Evolutionary conservation across 1,140 invertebrate species (phyloP).

Genomic region (Gerris buenoi): DNA sequence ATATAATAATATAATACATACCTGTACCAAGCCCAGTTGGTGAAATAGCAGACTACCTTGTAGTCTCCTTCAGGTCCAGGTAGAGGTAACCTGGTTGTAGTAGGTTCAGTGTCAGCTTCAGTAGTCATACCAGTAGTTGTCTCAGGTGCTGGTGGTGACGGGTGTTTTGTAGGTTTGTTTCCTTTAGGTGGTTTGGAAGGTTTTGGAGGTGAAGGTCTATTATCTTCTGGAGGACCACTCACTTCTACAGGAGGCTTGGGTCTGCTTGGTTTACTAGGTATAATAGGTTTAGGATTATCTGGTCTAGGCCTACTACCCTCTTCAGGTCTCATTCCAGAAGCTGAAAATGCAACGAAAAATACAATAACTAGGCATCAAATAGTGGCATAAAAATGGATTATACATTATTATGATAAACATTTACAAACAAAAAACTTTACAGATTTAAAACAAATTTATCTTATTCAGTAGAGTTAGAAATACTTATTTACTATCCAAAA

Average conservation of each 20-base stretch:
- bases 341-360: not conserved
- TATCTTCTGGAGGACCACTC: not conserved
- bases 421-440: no score
- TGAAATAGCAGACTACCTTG: slow-evolving; percentile 53
- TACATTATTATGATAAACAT: no score
- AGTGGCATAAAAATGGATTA: no score
- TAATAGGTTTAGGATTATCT: slow-evolving; percentile 11
- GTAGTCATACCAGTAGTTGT: no score
- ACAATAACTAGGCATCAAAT: no score
- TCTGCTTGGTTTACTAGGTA: slow-evolving; percentile 5
- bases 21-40: slow-evolving; percentile 52
- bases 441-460: no score
- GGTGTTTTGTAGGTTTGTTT: no score
- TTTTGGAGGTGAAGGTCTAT: not conserved
- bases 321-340: not conserved
- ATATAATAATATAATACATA: slow-evolving; percentile 15
- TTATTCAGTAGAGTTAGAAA: no score
- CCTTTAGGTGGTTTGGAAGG: not conserved
- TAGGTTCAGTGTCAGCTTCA: slow-evolving; percentile 8
- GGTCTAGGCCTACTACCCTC: slow-evolving; percentile 13
- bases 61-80: slow-evolving; percentile 26
- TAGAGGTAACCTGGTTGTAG: slow-evolving; percentile 3
- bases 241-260: not conserved
- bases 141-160: no score
- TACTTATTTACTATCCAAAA: no score